Evolutionary conservation across 1,140 invertebrate species (phyloP).

Genomic region (Drosophila burlai): DNA sequence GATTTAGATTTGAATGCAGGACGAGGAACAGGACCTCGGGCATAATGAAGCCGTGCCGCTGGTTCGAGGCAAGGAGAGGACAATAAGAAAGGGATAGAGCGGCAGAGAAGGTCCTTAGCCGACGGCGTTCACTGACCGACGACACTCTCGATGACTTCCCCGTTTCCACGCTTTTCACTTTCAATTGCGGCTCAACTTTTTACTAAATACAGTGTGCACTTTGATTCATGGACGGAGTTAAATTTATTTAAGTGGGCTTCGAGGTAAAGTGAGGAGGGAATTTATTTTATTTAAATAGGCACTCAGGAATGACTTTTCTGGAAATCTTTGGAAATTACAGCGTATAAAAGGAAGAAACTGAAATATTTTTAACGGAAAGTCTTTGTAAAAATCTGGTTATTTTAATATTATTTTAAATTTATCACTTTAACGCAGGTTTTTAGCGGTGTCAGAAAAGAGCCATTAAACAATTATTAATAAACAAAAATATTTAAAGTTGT

Average conservation of each 20-base stretch:
- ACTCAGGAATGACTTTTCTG: background rate
- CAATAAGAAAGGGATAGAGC: conserved; percentile 8
- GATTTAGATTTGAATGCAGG: conserved; percentile 42
- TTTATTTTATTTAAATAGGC: background rate
- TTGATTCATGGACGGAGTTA: background rate
- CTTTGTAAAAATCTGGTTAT: background rate
- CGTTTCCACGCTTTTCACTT: conserved; percentile 85
- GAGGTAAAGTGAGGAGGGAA: too few relatives aligned
- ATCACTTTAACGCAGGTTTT: too few relatives aligned
- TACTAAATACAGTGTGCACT: conserved; percentile 35
- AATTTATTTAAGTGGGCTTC: too few relatives aligned
- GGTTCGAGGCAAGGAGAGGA: background rate
- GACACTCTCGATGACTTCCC: conserved; percentile 81
- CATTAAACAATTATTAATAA: too few relatives aligned
- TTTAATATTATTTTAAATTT: background rate
- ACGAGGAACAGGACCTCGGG: conserved; percentile 53
- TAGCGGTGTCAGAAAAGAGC: too few relatives aligned
- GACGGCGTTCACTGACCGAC: conserved; percentile 67
- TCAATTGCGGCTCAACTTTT: conserved; percentile 83
- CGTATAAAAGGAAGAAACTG: too few relatives aligned
- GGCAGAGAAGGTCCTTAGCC: conserved; percentile 38
- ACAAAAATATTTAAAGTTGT: background rate
- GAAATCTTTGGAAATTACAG: background rate
- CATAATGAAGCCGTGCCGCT: conserved; percentile 70
- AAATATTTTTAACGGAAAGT: too few relatives aligned